Evolutionary conservation across 2,113 vertebrate species (phyloP).

Genomic region (Actenoides hombroni): DNA sequence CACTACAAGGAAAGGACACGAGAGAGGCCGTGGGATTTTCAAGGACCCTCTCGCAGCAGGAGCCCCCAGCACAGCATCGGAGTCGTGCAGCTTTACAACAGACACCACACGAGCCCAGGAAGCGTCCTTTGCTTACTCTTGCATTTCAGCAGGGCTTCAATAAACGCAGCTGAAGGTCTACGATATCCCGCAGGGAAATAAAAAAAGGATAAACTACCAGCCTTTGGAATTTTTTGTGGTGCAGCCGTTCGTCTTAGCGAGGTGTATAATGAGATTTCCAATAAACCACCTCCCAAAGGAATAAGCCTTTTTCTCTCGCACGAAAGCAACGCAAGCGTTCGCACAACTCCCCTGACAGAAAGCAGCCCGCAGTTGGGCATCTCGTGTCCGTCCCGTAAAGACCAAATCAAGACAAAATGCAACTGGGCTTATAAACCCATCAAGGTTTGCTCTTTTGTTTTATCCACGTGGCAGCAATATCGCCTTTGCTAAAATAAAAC

Average conservation of each 20-base stretch:
- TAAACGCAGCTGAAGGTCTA: neutral
- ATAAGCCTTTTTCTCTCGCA: neutral
- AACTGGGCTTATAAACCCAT: neutral
- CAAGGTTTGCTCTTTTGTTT: neutral
- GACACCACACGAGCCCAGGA: neutral
- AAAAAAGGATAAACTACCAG: conserved; percentile 28
- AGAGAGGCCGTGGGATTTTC: neutral
- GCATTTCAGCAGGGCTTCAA: neutral
- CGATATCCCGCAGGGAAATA: neutral
- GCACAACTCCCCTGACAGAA: neutral
- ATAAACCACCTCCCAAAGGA: conserved; percentile 23
- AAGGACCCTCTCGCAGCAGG: conserved; percentile 31
- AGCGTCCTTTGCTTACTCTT: neutral
- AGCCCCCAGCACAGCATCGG: neutral
- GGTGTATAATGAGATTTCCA: conserved; percentile 45
- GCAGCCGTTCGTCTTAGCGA: neutral
- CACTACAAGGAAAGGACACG: neutral
- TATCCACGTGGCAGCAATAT: neutral
- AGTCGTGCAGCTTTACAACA: neutral
- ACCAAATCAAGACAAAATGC: neutral
- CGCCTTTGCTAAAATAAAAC: neutral
- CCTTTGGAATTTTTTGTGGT: neutral
- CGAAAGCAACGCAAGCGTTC: neutral
- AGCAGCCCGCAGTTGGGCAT: neutral
- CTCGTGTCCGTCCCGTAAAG: neutral